A percentile compares a stretch with the other conserved stretches of the same genome.
Evolutionary conservation across 2,113 vertebrate species (phyloP).

Genomic region (Limanda limanda): DNA sequence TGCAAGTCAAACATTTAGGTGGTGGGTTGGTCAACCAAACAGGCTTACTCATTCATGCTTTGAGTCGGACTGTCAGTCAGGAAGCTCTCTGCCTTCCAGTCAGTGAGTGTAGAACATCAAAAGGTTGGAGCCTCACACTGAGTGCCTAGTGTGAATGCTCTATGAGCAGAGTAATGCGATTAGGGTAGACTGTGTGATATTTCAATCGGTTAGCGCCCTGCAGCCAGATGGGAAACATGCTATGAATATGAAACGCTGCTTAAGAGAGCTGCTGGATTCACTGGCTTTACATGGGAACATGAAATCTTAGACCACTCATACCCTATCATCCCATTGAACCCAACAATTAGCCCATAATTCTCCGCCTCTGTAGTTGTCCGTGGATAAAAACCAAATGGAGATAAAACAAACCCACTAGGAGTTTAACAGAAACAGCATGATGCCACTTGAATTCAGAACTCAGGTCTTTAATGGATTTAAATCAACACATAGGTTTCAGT

Average conservation of each 20-base stretch:
- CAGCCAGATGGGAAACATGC: conserved; percentile 67
- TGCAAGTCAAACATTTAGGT: conserved; percentile 11
- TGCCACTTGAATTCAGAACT: background rate
- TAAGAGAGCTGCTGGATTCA: conserved; percentile 49
- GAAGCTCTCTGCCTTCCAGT: conserved; percentile 41
- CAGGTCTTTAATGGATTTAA: background rate
- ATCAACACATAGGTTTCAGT: background rate
- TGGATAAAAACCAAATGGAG: background rate
- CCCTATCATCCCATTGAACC: conserved; percentile 25
- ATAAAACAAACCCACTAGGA: background rate
- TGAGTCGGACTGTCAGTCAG: conserved; percentile 50
- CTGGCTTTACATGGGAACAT: conserved; percentile 46
- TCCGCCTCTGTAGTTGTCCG: background rate
- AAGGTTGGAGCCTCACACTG: conserved; percentile 55
- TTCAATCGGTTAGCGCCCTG: conserved; percentile 73
- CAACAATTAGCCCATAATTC: background rate
- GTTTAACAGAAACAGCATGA: no score
- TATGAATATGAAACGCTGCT: conserved; percentile 74
- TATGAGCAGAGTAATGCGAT: conserved; percentile 77
- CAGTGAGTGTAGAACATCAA: conserved; percentile 55
- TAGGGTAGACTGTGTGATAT: conserved; percentile 78
- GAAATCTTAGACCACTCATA: conserved; percentile 18
- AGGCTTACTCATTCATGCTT: conserved; percentile 44
- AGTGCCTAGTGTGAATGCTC: conserved; percentile 55
- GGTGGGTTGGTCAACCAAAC: conserved; percentile 16